These are phyloP conservation scores for Drosophila pectinifera DNA, from an alignment of 1,140 invertebrate species.

Conservation along the genomic window DNA sequence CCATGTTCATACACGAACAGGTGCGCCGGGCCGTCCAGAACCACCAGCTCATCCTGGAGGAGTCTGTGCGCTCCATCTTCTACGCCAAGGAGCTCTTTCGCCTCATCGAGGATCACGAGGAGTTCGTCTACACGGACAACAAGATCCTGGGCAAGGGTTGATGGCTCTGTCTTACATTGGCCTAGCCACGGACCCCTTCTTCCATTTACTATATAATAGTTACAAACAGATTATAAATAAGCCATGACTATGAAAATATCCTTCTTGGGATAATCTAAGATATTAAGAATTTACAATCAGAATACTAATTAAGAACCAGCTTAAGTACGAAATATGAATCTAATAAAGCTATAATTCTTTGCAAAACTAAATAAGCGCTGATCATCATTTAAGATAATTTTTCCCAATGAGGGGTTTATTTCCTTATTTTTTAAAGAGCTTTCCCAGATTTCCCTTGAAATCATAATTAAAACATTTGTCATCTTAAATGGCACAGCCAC, in stretches of 20 bases:
- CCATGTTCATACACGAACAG: conserved; percentile 64
- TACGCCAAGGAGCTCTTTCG: conserved; percentile 72
- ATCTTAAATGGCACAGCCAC: not conserved
- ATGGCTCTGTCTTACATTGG: not conserved
- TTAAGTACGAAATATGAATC: not conserved
- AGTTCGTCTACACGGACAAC: conserved; percentile 58
- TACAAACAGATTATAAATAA: conserved; percentile 1
- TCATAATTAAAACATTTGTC: not conserved
- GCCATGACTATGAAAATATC: not conserved
- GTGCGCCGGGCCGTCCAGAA: conserved; percentile 51
- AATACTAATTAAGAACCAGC: too few relatives aligned
- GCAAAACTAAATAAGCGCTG: not conserved
- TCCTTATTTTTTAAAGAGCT: too few relatives aligned
- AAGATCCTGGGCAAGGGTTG: conserved; percentile 32
- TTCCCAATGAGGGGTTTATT: not conserved
- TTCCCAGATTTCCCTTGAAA: not conserved
- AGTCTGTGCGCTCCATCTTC: conserved; percentile 71
- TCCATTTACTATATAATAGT: not conserved
- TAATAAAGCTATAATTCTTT: not conserved
- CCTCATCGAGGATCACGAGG: conserved; percentile 63
- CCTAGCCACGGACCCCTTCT: conserved; percentile 9
- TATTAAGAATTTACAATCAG: not conserved
- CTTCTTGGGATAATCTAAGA: too few relatives aligned
- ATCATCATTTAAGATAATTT: not conserved
- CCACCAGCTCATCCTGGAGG: conserved; percentile 65